A percentile compares a stretch with the other conserved stretches of the same genome.
Conservation (phyloP, 2,113 vertebrate species). For the Arizona elegans region DNA sequence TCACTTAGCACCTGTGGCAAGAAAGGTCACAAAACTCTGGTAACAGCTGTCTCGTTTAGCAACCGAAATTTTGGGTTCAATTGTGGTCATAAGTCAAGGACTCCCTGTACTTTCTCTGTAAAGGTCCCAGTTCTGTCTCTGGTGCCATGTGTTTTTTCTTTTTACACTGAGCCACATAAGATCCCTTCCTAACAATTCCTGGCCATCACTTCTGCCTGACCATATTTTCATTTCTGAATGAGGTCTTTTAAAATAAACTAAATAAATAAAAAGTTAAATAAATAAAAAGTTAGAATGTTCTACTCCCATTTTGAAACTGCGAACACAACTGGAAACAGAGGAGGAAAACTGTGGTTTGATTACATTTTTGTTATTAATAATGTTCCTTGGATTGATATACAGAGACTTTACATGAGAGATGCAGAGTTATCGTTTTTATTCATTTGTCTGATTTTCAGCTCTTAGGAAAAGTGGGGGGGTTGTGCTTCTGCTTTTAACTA, state of each 20-base stretch:
- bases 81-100: not conserved
- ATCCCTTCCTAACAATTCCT: not conserved
- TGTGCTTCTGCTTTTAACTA: slow-evolving; percentile 8
- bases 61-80: not conserved
- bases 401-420: slow-evolving; percentile 43
- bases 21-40: not conserved
- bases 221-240: slow-evolving; percentile 5
- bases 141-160: not conserved
- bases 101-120: not conserved
- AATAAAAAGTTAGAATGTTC: not conserved
- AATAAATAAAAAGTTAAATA: not conserved
- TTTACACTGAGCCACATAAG: not conserved
- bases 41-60: not conserved
- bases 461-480: slow-evolving; percentile 5
- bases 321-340: not conserved
- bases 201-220: not conserved
- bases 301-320: slow-evolving; percentile 21
- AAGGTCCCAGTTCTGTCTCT: not conserved
- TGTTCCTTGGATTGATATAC: slow-evolving; percentile 34
- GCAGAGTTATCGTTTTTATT: slow-evolving; percentile 35
- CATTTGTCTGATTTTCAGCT: slow-evolving; percentile 31
- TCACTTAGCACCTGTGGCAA: not conserved
- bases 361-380: slow-evolving; percentile 26
- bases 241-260: not conserved
- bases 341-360: slow-evolving; percentile 39